Evolutionary conservation across 2,113 vertebrate genomes (phyloP), one percentile per base, ranked within the genome.

Genomic region (Zosterops borbonicus): DNA sequence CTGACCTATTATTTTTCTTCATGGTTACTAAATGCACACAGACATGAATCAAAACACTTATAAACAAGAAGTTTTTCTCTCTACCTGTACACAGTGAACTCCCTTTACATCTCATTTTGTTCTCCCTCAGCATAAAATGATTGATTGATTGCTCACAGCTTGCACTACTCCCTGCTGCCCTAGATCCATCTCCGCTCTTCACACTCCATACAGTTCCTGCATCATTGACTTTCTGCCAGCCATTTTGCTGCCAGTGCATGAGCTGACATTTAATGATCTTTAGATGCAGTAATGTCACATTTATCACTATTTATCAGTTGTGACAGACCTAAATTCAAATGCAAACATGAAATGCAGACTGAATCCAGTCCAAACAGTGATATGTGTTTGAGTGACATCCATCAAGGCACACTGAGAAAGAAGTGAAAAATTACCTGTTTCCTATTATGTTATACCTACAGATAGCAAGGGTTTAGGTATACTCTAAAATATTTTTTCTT

Each of bases 181-280:
- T 59, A 94, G 90, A 97, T 92, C 92, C 95, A 89, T 97, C 96
- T 91, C 96, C 0, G 6, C 82, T 96, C 92, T 93, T 95, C 90
- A 70, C 69, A 74, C 89, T 96, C 94, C 80, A 90, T 83, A 91
- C 92, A 74, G 68, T 91, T 94, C 97, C 92, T 95, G 82, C 93
- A 76, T 95, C 98, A 98, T 99, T 98, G 99, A 99, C 98, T 99
- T 99, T 98, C 98, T 98, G 98, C 98, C 98, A 98, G 92, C 97
- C 96, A 97, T 97, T 98, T 97, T 94, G 96, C 98, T 98, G 97
- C 98, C 97, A 98, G 97, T 97, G 97, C 97, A 96, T 97, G 97
- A 97, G 97, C 94, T 98, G 98, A 98, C 98, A 98, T 98, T 98
- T 99, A 98, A 98, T 99, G 98, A 98, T 98, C 97, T 98, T 98